Conservation (phyloP, 1,140 invertebrate genomes). For the Drosophila ohnishii region DNA sequence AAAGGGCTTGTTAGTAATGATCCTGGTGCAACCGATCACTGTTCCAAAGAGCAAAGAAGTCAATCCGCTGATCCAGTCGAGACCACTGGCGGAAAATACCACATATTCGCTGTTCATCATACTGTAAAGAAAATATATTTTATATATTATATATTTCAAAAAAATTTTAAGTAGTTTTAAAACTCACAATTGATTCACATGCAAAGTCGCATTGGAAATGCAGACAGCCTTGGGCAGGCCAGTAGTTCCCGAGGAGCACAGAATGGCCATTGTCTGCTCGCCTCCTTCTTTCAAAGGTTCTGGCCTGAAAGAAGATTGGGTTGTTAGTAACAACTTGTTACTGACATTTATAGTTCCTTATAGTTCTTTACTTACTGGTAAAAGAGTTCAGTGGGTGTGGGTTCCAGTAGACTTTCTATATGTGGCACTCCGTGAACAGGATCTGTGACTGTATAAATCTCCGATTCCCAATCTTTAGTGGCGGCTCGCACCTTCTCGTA, state of each 20-base stretch:
- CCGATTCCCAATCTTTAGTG: conserved; percentile 50
- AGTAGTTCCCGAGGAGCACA: conserved; percentile 89
- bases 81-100: conserved; percentile 46
- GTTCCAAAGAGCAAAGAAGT: conserved; percentile 35
- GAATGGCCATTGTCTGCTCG: conserved; percentile 73
- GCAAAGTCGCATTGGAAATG: conserved; percentile 85
- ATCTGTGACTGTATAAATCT: conserved; percentile 59
- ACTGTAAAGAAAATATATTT: conserved; percentile 10
- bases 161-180: no score
- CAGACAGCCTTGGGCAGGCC: conserved; percentile 91
- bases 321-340: no score
- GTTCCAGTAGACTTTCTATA: conserved; percentile 56
- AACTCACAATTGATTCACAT: conserved; percentile 38
- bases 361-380: conserved; percentile 55
- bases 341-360: neutral
- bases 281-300: conserved; percentile 49
- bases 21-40: conserved; percentile 51
- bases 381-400: conserved; percentile 56
- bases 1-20: conserved; percentile 60
- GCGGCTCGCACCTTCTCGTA: conserved; percentile 61
- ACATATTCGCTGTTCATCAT: conserved; percentile 53
- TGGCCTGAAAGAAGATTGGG: conserved; percentile 31
- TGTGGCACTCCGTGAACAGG: conserved; percentile 55
- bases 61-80: conserved; percentile 75
- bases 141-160: neutral